phyloP scores from a whole-genome alignment of 1,140 invertebrate species.

The Leptinotarsa undecemlineata region DNA sequence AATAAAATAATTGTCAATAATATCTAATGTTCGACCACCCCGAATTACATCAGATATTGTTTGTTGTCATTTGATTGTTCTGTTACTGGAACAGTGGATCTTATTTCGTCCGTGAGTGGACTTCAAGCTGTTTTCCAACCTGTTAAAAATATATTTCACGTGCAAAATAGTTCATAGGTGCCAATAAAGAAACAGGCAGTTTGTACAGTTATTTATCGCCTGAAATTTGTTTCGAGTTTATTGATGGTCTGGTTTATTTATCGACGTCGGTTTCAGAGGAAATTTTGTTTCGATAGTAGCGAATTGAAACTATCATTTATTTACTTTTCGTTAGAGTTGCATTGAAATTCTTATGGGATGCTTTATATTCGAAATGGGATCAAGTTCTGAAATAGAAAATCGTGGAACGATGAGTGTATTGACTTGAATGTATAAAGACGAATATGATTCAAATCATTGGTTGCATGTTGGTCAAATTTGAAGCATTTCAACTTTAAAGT shows the following conservation, averaged over 20 bases:
- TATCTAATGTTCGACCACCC: no score
- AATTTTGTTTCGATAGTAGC: not conserved
- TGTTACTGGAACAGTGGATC: no score
- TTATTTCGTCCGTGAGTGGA: no score
- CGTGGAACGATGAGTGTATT: not conserved
- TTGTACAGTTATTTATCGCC: not conserved
- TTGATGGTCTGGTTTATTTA: constrained; percentile 6
- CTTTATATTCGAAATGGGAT: not conserved
- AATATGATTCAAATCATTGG: no score
- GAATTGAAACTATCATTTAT: not conserved
- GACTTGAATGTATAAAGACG: no score
- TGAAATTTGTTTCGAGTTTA: constrained; percentile 4
- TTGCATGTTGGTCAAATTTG: no score
- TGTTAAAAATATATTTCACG: not conserved
- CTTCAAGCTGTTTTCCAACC: no score
- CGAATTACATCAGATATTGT: no score
- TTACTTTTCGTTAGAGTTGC: not conserved
- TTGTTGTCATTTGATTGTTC: no score
- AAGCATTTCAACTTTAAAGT: no score
- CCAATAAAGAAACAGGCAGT: not conserved
- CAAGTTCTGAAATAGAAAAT: not conserved
- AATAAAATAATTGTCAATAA: no score
- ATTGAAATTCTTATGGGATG: not conserved
- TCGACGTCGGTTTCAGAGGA: not conserved
- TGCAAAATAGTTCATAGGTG: not conserved